These are phyloP conservation scores for Polypedilum vanderplanki DNA, from an alignment of 1,140 invertebrate species.

Conservation along the genomic window DNA sequence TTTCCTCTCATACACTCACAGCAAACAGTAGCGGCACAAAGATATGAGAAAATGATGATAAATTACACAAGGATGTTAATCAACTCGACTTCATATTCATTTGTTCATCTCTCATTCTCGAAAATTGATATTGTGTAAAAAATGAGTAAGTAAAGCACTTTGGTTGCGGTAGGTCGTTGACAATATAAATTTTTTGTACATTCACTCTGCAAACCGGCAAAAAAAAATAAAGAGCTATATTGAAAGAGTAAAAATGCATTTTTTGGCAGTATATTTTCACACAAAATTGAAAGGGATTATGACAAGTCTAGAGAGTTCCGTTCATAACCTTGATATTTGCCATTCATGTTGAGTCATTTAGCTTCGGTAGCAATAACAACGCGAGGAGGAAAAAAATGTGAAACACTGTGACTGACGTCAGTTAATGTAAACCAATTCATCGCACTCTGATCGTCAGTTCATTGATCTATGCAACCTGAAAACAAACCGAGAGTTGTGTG, in stretches of 20 bases:
- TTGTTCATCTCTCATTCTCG: background rate
- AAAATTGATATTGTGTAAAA: constrained; percentile 11
- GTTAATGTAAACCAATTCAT: constrained; percentile 24
- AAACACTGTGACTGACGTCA: background rate
- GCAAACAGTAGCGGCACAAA: no score
- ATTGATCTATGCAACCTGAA: constrained; percentile 22
- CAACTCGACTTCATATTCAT: constrained; percentile 1
- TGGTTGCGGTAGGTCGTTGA: constrained; percentile 3
- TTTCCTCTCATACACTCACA: no score
- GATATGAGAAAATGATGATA: background rate
- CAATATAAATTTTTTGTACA: background rate
- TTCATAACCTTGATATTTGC: background rate
- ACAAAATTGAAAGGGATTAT: background rate
- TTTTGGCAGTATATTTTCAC: background rate
- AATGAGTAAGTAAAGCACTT: background rate
- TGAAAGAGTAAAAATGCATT: constrained; percentile 17
- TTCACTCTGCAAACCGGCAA: background rate
- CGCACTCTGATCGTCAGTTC: constrained; percentile 18
- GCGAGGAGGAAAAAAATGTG: no score
- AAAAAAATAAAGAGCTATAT: background rate
- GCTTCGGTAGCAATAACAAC: no score
- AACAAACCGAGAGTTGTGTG: background rate
- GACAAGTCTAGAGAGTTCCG: background rate
- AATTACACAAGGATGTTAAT: constrained; percentile 15
- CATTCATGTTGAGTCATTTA: constrained; percentile 5